phyloP scores from a whole-genome alignment of 2,113 vertebrate species.

The Rattus rattus region DNA sequence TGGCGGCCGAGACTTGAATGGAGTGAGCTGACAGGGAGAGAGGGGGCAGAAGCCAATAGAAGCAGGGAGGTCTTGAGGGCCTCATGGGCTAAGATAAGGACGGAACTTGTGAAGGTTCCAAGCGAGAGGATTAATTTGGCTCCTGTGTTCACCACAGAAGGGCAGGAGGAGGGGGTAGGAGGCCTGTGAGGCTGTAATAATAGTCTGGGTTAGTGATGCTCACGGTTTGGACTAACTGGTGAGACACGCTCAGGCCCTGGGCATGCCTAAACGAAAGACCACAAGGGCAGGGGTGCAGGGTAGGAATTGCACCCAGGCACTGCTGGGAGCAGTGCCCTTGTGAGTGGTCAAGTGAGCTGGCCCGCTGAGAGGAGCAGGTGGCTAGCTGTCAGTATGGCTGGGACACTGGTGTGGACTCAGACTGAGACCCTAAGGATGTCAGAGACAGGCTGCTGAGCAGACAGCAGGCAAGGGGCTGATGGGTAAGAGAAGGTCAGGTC shows the following conservation, averaged over 20 bases:
- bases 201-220: background rate
- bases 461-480: background rate
- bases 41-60: too few species aligned
- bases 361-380: background rate
- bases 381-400: background rate
- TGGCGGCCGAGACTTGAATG: accelerated
- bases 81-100: background rate
- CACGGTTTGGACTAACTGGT: background rate
- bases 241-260: background rate
- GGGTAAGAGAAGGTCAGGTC: too few species aligned
- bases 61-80: too few species aligned
- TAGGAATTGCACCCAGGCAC: background rate
- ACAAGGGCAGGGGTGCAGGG: background rate
- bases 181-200: background rate
- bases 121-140: background rate
- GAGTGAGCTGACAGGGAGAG: background rate
- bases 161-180: background rate
- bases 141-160: background rate
- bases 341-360: accelerated
- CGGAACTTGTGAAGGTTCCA: background rate
- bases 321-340: background rate
- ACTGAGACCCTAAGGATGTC: accelerated
- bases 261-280: background rate
- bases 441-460: background rate
- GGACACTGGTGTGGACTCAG: accelerated